Evolutionary conservation across 2,888 invertebrate genomes (phyloP).

Genomic region (Hypolimnas misippus): DNA sequence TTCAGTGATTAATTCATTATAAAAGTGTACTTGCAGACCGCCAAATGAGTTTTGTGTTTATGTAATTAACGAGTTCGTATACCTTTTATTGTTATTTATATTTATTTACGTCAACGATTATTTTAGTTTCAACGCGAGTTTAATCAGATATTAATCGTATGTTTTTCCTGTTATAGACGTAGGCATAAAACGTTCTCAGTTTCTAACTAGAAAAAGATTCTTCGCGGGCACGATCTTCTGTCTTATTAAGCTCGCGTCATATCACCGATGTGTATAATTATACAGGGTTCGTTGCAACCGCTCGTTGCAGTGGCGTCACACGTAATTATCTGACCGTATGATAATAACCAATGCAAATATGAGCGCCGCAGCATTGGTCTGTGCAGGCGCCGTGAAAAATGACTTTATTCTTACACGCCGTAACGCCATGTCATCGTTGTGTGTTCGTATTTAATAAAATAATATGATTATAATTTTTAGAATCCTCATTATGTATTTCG

Average conservation of each 20-base stretch:
- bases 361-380: conserved; percentile 49
- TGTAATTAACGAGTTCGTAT: conserved; percentile 21
- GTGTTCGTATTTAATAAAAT: background rate
- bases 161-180: background rate
- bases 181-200: conserved; percentile 11
- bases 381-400: conserved; percentile 65
- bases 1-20: conserved; percentile 58
- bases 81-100: conserved; percentile 1
- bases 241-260: conserved; percentile 50
- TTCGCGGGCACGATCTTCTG: conserved; percentile 29
- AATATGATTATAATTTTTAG: background rate
- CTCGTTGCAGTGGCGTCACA: conserved; percentile 65
- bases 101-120: background rate
- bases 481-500: background rate
- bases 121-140: background rate
- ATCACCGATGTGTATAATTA: conserved; percentile 63
- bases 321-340: conserved; percentile 76
- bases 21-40: conserved; percentile 35
- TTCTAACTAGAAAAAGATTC: conserved; percentile 32
- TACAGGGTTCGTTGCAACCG: conserved; percentile 56
- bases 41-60: conserved; percentile 33
- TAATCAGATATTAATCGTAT: background rate
- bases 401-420: conserved; percentile 60
- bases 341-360: conserved; percentile 78
- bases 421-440: conserved; percentile 15